phyloP scores from a whole-genome alignment of 2,888 invertebrate species.

The Mythimna lalbum region DNA sequence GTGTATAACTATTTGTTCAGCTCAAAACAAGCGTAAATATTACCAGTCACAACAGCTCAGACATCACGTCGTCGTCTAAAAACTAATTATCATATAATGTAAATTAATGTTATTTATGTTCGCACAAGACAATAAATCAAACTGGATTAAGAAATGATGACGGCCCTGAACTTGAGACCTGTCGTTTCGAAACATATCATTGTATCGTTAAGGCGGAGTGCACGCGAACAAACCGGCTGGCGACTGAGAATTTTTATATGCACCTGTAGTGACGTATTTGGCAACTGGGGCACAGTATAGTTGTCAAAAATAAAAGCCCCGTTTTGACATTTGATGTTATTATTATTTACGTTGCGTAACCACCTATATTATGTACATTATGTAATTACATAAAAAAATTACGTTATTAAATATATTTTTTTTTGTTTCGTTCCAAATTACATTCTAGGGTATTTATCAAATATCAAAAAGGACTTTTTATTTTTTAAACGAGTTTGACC shows the following conservation, averaged over 20 bases:
- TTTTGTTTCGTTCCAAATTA: too few species aligned
- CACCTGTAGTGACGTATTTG: constrained; percentile 16
- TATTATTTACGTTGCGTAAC: too few species aligned
- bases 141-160: constrained; percentile 50
- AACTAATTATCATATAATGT: constrained; percentile 41
- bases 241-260: constrained; percentile 15
- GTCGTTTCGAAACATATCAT: constrained; percentile 28
- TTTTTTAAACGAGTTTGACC: background rate
- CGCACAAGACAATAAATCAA: constrained; percentile 51
- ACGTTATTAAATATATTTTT: too few species aligned
- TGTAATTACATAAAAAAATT: too few species aligned
- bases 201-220: constrained; percentile 39
- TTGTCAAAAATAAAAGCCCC: too few species aligned
- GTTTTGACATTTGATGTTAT: too few species aligned
- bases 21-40: constrained; percentile 11
- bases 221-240: constrained; percentile 13
- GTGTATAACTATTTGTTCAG: background rate
- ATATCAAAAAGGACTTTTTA: too few species aligned
- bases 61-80: constrained; percentile 15
- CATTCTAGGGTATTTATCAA: too few species aligned
- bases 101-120: constrained; percentile 43
- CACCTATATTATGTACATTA: too few species aligned
- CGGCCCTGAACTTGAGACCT: constrained; percentile 59
- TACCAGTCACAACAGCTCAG: constrained; percentile 3
- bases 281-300: constrained; percentile 10